Percentiles rank a stretch among this genome's conserved stretches.
phyloP scores from a whole-genome alignment of 2,888 invertebrate species.

The Celastrina argiolus region DNA sequence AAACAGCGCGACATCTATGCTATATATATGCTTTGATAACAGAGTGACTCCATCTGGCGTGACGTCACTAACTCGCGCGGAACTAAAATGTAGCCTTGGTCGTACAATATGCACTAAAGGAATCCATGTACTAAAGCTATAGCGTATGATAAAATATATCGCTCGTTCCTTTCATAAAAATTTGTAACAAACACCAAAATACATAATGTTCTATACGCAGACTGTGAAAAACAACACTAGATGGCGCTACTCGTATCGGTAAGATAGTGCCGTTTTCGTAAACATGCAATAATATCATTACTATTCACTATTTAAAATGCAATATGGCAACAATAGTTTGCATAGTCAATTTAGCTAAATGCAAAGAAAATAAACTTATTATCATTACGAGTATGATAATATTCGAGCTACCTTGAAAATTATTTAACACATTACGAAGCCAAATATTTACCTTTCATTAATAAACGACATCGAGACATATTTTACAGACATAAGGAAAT shows the following conservation, averaged over 20 bases:
- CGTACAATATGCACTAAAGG: slow-evolving; percentile 46
- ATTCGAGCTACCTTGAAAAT: not conserved
- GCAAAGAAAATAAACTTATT: not conserved
- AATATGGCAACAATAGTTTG: not conserved
- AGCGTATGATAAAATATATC: not conserved
- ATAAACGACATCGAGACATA: not conserved
- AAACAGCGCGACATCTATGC: slow-evolving; percentile 24
- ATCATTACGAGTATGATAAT: not conserved
- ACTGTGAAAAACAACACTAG: not conserved
- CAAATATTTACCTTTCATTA: not conserved
- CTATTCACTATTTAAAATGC: not conserved
- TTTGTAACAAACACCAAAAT: not conserved
- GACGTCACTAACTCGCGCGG: slow-evolving; percentile 64
- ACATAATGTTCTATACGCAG: no score
- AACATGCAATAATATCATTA: no score
- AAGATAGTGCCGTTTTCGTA: not conserved
- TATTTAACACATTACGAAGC: not conserved
- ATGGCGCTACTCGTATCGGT: not conserved
- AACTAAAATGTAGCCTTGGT: slow-evolving; percentile 73
- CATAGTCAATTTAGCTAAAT: not conserved
- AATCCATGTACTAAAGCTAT: slow-evolving; percentile 21
- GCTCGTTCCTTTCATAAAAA: not conserved
- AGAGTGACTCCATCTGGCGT: slow-evolving; percentile 53
- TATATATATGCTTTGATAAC: slow-evolving; percentile 37
- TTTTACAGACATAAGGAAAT: not conserved